phyloP scores from a whole-genome alignment of 2,888 invertebrate species.

The Diogma glabrata region DNA sequence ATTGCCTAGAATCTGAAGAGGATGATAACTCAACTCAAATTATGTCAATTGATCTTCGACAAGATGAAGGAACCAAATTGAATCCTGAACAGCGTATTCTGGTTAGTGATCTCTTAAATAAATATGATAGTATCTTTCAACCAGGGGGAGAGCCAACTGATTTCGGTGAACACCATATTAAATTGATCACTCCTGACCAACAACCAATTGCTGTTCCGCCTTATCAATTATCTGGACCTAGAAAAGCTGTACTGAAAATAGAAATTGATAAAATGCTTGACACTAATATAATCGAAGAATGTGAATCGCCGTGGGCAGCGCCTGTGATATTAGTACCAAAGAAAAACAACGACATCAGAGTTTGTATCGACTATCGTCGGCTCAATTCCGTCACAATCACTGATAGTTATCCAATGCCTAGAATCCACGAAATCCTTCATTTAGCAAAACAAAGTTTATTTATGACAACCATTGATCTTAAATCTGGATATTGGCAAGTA shows the following conservation, averaged over 20 bases:
- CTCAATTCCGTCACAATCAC: background rate
- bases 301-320: background rate
- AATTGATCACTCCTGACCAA: background rate
- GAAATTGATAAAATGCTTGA: background rate
- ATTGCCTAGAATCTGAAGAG: no score
- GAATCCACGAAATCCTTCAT: background rate
- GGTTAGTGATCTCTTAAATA: no score
- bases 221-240: background rate
- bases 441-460: background rate
- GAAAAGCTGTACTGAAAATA: background rate
- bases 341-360: background rate
- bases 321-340: background rate
- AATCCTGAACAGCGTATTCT: no score
- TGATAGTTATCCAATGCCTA: background rate
- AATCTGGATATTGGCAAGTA: background rate
- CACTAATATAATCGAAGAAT: background rate
- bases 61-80: no score
- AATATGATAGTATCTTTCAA: no score
- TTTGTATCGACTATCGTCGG: background rate
- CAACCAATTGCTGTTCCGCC: background rate
- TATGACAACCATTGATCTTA: background rate
- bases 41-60: no score
- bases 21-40: no score
- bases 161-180: no score
- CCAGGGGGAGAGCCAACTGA: no score